Base-by-base conservation (phyloP, 2,797 vertebrate species). In the Malurus leucopterus region DNA sequence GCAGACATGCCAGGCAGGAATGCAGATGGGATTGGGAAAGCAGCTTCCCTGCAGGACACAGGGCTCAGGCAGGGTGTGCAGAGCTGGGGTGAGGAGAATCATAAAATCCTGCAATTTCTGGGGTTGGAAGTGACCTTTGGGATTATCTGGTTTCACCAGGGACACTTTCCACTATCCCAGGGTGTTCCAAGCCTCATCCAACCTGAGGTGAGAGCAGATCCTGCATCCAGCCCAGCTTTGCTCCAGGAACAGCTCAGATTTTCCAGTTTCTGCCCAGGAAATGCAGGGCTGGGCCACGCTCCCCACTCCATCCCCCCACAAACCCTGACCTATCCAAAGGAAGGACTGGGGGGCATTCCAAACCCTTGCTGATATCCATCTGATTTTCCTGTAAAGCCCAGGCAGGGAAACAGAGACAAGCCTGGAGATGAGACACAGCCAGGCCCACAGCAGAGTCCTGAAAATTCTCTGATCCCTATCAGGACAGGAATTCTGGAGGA, bases 271-370 rank as follows among this genome's bases (percentile, higher is more conserved):
- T 67, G 34, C 59, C 61, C 1, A 3, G 68, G 68, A 72, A 36
- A 4, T 61, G 67, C 0, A 0, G 59, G 43, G 29, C 53, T 34
- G 64, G 62, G 18, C 1, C 1, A 16, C 0, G 1, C 27, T 74
- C 0, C 1, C 17, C 68, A 15, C 20, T 15, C 17, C 36, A 36
- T 36, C 36, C 36, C 36, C 36, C 36, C 36, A 36, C 41, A 57
- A 65, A 15, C 5, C 30, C 12, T 7, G 20, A 6, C 11, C 67
- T n/a, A 23, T 71, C 80, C 41, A 54, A 67, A 57, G 61, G 19
- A 26, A n/a, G 57, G 32, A 5, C 62, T 17, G 34, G 40, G 44
- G 44, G 49, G 41, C 73, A 9, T 38, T 19, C 40, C 1, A 27
- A 73, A 30, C 34, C n/a, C 46, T 22, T 2, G 2, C 2, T 78